phyloP scores from a whole-genome alignment of 2,797 vertebrate genomes.

The Limnodromus scolopaceus region DNA sequence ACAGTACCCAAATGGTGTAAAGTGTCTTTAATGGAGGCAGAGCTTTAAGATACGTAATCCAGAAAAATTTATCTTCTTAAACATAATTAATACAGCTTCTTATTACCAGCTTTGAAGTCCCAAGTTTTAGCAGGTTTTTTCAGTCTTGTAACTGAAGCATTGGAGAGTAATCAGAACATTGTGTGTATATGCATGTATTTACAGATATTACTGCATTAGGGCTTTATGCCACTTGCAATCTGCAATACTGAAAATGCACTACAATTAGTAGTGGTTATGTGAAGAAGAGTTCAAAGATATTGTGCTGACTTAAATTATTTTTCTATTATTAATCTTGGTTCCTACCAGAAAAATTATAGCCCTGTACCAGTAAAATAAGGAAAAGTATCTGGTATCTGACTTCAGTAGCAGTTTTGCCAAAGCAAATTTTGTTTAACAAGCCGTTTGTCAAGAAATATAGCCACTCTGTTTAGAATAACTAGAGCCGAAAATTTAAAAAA shows the following conservation, averaged over 20 bases:
- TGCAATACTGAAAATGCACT: neutral
- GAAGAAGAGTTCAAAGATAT: neutral
- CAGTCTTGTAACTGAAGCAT: neutral
- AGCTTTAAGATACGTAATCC: neutral
- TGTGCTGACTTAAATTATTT: neutral
- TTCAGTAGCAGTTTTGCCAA: neutral
- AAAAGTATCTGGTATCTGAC: neutral
- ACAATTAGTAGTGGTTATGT: neutral
- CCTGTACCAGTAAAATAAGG: neutral
- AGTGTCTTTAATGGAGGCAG: neutral
- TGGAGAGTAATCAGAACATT: neutral
- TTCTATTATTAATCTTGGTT: neutral
- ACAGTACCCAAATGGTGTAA: neutral
- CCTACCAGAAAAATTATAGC: neutral
- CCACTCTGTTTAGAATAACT: neutral
- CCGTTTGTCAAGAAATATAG: neutral
- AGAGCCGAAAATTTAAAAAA: neutral
- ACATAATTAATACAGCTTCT: neutral
- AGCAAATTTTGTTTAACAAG: neutral
- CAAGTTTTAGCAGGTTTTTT: neutral
- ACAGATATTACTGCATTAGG: neutral
- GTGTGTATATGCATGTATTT: fast-evolving
- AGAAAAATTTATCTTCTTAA: neutral
- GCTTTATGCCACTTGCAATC: neutral
- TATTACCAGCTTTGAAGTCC: neutral